phyloP scores from a whole-genome alignment of 2,113 vertebrate genomes.

The Oryzias woworae region DNA sequence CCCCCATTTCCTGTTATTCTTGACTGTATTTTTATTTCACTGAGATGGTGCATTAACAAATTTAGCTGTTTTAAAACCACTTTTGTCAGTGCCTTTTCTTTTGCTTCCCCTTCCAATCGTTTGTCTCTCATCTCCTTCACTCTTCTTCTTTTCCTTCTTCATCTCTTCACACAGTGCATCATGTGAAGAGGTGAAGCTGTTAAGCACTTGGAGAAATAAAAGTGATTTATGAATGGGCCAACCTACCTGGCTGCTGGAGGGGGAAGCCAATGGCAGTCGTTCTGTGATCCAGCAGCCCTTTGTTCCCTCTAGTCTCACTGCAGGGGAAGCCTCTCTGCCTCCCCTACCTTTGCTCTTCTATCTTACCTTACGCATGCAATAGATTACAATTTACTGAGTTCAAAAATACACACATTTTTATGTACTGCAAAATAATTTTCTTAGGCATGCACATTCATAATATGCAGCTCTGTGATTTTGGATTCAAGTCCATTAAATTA shows the following conservation, averaged over 20 bases:
- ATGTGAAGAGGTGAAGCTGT: slow-evolving; percentile 73
- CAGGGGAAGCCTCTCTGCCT: slow-evolving; percentile 61
- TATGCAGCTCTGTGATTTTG: slow-evolving; percentile 2
- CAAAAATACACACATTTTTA: slow-evolving; percentile 37
- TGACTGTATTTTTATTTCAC: neutral
- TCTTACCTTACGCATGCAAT: slow-evolving; percentile 23
- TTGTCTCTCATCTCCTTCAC: slow-evolving; percentile 19
- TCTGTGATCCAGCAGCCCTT: slow-evolving; percentile 68
- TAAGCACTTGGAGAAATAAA: slow-evolving; percentile 72
- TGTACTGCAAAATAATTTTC: slow-evolving; percentile 18
- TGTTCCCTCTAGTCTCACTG: slow-evolving; percentile 70
- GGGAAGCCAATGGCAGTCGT: slow-evolving; percentile 69
- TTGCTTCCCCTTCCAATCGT: slow-evolving; percentile 8
- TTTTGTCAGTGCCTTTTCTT: slow-evolving; percentile 35
- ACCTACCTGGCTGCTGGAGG: slow-evolving; percentile 66
- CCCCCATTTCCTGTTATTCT: neutral
- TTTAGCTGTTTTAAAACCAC: slow-evolving; percentile 20
- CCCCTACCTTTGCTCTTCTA: slow-evolving; percentile 46
- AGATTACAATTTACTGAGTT: slow-evolving; percentile 52
- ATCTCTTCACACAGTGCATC: slow-evolving; percentile 74
- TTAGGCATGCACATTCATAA: neutral
- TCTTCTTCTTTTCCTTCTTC: slow-evolving; percentile 50
- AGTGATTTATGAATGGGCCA: slow-evolving; percentile 79
- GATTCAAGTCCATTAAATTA: neutral
- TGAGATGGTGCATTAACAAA: neutral